Percentiles rank a stretch among this genome's conserved stretches.
Evolutionary conservation across 1,140 invertebrate species (phyloP).

Genomic region (Gonioctena quinquepunctata): DNA sequence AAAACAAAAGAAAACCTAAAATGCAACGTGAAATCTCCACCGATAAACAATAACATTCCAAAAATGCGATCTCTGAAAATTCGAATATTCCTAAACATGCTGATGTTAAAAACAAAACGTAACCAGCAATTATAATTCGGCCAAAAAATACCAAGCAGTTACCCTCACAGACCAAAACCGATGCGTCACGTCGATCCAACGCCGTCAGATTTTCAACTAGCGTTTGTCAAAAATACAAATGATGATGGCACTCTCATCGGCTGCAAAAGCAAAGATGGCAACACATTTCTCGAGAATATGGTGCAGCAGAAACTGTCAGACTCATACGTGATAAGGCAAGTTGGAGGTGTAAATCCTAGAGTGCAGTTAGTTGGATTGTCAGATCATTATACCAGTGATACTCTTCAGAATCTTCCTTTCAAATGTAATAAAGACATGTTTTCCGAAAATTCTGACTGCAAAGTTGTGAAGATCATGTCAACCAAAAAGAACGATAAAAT

Average conservation of each 20-base stretch:
- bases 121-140: too few relatives aligned
- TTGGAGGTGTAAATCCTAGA: neutral
- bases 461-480: neutral
- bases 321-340: neutral
- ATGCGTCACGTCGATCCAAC: neutral
- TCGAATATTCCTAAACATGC: too few relatives aligned
- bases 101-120: too few relatives aligned
- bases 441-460: neutral
- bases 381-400: neutral
- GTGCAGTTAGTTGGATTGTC: neutral
- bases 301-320: neutral
- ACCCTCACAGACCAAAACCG: neutral
- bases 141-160: neutral
- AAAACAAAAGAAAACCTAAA: too few relatives aligned
- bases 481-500: neutral
- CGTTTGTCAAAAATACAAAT: neutral
- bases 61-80: too few relatives aligned
- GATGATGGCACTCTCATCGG: neutral
- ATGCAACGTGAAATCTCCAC: too few relatives aligned
- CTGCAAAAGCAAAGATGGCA: neutral
- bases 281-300: neutral
- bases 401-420: neutral
- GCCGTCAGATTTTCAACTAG: neutral
- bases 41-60: too few relatives aligned
- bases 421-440: neutral